Evolutionary conservation across 2,888 invertebrate species (phyloP), one percentile per base, ranked within the genome.

Genomic region (Cheilosia urbana): DNA sequence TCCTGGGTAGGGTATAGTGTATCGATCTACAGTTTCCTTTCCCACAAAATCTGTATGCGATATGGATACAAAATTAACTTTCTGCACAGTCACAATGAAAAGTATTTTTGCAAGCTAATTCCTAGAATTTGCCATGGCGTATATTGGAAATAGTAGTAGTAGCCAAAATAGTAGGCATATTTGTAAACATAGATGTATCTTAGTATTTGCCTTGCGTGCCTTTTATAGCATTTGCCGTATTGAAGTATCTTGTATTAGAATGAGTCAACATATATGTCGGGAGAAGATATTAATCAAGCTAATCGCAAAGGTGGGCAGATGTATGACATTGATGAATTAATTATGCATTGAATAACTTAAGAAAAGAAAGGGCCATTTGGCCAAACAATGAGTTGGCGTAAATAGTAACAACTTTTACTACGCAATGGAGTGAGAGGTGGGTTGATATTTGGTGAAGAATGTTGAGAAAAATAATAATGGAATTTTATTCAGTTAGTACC

Each of bases 101-200:
- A 27, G 40, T 21, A 30, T 40, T 65, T 65, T 47, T 47, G 37
- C 49, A 58, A 58, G 40, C 27, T 58, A 30, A 57, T 66, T 75
- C 49, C 53, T 2, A 3, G 9, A 53, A 40, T 42, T 27, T 15
- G 27, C 9, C 3, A 9, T 27, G 17, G 55, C 17, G 45, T 45
- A 7, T 6, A 0, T 40, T 24, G 2, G n/a, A n/a, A 47, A 27
- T n/a, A n/a, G n/a, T n/a, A n/a, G n/a, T n/a, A n/a, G n/a, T n/a
- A 30, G 34, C 45, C 57, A 11, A 13, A 60, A 30, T 5, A 55
- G 45, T 17, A n/a, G 45, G n/a, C 27, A 34, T 53, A 55, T 65
- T 55, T 75, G 75, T 66, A 57, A 65, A 75, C 65, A 75, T 13
- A 53, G 37, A 45, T 63, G 21, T 53, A 37, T 57, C 65, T 65